Conservation (phyloP, 2,797 vertebrate species). For the Ctenosaura bakeri region DNA sequence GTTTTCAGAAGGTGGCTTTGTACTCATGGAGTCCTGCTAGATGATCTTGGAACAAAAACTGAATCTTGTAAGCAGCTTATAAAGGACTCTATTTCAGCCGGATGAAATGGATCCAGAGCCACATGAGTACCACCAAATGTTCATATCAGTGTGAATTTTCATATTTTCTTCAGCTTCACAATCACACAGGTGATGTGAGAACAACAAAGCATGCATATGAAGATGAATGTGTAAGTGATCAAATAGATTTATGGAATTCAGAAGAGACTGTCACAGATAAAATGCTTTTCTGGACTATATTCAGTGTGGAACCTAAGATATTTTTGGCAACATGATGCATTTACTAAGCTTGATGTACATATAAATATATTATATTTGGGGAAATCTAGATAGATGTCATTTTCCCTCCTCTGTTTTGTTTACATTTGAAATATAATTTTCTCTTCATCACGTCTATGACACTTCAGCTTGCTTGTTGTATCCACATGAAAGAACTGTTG, state of each 20-base stretch:
- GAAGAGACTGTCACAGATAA: background rate
- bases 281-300: background rate
- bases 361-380: background rate
- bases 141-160: background rate
- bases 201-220: background rate
- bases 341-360: background rate
- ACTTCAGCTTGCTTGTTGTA: too few relatives aligned
- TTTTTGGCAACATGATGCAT: background rate
- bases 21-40: background rate
- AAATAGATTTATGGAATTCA: background rate
- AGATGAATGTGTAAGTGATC: background rate
- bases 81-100: background rate
- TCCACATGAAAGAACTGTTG: too few relatives aligned
- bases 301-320: background rate
- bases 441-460: too few relatives aligned
- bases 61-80: background rate
- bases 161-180: background rate
- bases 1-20: background rate
- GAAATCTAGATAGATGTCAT: too few relatives aligned
- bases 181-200: background rate
- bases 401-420: too few relatives aligned
- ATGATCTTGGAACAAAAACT: background rate
- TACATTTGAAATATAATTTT: too few relatives aligned
- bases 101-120: background rate
- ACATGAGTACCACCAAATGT: background rate